Conservation (phyloP, 2,888 invertebrate species). For the Coleophora flavipennella region DNA sequence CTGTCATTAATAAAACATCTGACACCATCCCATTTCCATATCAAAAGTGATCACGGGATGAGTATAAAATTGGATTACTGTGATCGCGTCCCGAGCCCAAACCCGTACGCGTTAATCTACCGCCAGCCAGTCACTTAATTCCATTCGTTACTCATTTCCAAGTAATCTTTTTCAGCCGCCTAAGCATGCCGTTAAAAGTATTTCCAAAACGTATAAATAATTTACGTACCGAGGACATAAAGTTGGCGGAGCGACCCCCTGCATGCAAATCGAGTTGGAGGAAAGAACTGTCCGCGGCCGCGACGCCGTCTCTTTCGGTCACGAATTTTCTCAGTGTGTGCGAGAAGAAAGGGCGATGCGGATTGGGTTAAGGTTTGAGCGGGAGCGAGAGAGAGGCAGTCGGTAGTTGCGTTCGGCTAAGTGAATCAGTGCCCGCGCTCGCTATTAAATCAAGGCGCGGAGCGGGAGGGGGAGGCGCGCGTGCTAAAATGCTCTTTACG, state of each 20-base stretch:
- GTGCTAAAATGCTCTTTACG: constrained; percentile 68
- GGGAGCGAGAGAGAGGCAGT: constrained; percentile 50
- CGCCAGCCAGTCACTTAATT: constrained; percentile 53
- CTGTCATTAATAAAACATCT: neutral
- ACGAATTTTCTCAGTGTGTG: constrained; percentile 22
- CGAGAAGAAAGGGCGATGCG: constrained; percentile 25
- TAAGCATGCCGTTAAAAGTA: constrained; percentile 64
- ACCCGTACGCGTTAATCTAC: constrained; percentile 32
- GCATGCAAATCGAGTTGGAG: constrained; percentile 70
- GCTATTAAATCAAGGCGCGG: constrained; percentile 71
- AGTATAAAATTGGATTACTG: constrained; percentile 36
- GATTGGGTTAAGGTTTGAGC: constrained; percentile 26
- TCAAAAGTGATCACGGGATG: constrained; percentile 28
- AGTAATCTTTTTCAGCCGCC: constrained; percentile 58
- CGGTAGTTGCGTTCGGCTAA: constrained; percentile 67
- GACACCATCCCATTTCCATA: constrained; percentile 6
- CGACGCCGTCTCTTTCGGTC: constrained; percentile 49
- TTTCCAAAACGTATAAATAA: constrained; percentile 69
- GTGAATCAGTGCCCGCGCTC: constrained; percentile 72
- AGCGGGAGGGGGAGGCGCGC: constrained; percentile 49
- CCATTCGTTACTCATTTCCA: constrained; percentile 46
- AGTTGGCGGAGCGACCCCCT: constrained; percentile 65
- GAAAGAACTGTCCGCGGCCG: constrained; percentile 60
- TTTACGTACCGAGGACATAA: constrained; percentile 71
- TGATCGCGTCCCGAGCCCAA: constrained; percentile 24